Conservation (phyloP, 2,888 invertebrate genomes). For the Xanthorhoe spadicearia region DNA sequence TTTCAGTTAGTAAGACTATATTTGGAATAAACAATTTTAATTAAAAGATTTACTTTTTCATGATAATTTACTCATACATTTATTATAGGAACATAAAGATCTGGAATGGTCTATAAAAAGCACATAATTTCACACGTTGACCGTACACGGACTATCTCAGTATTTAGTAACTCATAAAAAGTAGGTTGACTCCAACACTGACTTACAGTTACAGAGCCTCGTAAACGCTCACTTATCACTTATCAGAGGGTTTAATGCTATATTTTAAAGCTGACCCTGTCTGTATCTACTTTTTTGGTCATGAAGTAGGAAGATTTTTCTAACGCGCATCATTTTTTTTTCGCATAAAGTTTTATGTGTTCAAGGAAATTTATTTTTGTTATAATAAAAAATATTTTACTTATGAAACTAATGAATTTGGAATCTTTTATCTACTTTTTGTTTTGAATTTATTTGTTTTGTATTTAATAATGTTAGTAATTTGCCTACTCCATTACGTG, state of each 20-base stretch:
- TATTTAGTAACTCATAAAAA: background rate
- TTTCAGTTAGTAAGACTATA: too few species aligned
- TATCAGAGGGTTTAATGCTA: background rate
- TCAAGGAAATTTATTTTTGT: too few species aligned
- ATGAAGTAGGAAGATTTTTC: too few species aligned
- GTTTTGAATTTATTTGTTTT: background rate
- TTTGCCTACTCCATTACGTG: conserved; percentile 7
- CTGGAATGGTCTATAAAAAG: background rate
- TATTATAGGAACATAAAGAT: background rate
- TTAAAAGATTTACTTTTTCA: background rate
- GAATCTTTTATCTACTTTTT: too few species aligned
- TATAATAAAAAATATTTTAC: background rate
- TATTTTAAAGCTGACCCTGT: background rate
- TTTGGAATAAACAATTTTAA: background rate
- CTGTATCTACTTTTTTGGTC: too few species aligned
- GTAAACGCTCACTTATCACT: background rate
- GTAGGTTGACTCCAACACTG: background rate
- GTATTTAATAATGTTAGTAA: background rate
- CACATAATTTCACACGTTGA: background rate
- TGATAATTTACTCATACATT: background rate
- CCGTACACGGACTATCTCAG: background rate
- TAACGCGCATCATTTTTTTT: too few species aligned
- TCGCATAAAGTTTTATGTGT: too few species aligned
- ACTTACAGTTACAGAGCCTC: background rate
- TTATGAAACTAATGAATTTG: background rate